These are phyloP conservation scores for Xenops minutus DNA, from an alignment of 2,797 vertebrate species.

Conservation along the genomic window DNA sequence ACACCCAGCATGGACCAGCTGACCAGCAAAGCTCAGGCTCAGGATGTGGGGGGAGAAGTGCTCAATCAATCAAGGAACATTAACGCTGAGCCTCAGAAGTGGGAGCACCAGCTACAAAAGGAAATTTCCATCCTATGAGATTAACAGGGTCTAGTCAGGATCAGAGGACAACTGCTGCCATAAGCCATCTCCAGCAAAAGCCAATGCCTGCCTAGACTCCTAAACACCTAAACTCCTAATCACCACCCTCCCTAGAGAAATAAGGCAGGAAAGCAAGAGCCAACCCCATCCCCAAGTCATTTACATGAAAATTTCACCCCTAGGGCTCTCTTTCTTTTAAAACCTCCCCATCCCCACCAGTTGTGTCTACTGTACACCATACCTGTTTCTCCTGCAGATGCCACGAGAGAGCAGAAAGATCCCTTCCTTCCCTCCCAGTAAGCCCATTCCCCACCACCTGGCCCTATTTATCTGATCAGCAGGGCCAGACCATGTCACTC, in stretches of 20 bases:
- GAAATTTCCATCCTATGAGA: not conserved
- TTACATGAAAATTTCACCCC: not conserved
- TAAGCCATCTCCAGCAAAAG: not conserved
- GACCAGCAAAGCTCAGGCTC: not conserved
- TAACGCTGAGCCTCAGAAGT: not conserved
- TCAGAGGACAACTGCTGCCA: not conserved
- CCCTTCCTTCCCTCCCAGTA: not conserved
- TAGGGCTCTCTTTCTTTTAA: not conserved
- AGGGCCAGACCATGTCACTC: not conserved
- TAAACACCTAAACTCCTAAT: not conserved
- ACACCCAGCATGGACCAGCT: not conserved
- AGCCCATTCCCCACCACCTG: not conserved
- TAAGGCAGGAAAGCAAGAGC: not conserved
- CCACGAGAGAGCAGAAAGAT: not conserved
- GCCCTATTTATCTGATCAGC: not conserved
- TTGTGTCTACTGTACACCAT: not conserved
- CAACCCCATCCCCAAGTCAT: not conserved
- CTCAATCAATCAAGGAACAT: not conserved
- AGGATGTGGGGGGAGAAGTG: not conserved
- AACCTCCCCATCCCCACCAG: not conserved
- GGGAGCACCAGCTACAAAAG: not conserved
- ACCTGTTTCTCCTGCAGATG: not conserved
- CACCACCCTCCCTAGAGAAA: not conserved
- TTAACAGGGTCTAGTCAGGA: not conserved
- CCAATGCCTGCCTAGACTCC: not conserved